A percentile compares a stretch with the other conserved stretches of the same genome.
Evolutionary conservation across 2,888 invertebrate species (phyloP).

Genomic region (Protula sp.): DNA sequence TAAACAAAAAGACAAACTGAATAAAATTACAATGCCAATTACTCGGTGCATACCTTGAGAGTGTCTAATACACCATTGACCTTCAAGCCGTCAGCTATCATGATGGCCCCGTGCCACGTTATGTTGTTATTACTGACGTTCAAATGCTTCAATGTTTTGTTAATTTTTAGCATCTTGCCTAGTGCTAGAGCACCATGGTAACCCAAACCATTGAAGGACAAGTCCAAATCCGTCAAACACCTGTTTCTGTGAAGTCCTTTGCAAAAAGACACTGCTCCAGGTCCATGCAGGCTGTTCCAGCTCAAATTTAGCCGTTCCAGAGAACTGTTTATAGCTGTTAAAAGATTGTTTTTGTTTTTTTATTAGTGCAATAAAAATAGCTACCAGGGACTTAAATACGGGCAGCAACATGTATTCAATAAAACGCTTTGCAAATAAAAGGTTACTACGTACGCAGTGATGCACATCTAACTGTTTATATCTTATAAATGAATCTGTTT

Average conservation of each 20-base stretch:
- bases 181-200: slow-evolving; percentile 35
- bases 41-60: too few relatives aligned
- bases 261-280: slow-evolving; percentile 1
- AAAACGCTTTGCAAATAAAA: too few relatives aligned
- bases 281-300: neutral
- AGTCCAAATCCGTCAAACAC: slow-evolving; percentile 22
- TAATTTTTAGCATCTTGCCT: slow-evolving; percentile 28
- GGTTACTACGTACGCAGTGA: too few relatives aligned
- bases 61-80: neutral
- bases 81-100: slow-evolving; percentile 26
- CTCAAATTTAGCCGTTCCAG: neutral
- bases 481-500: too few relatives aligned
- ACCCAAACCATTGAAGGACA: slow-evolving; percentile 35
- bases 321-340: neutral
- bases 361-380: too few relatives aligned
- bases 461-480: too few relatives aligned
- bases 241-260: slow-evolving; percentile 23
- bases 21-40: too few relatives aligned
- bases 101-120: slow-evolving; percentile 27
- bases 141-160: slow-evolving; percentile 25
- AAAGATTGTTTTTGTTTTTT: too few relatives aligned
- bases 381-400: too few relatives aligned
- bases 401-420: too few relatives aligned
- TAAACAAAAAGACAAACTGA: too few relatives aligned
- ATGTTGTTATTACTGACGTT: slow-evolving; percentile 32